Evolutionary conservation across 2,113 vertebrate species (phyloP), one percentile per base, ranked within the genome.

Genomic region (Ctenodactylus gundi): DNA sequence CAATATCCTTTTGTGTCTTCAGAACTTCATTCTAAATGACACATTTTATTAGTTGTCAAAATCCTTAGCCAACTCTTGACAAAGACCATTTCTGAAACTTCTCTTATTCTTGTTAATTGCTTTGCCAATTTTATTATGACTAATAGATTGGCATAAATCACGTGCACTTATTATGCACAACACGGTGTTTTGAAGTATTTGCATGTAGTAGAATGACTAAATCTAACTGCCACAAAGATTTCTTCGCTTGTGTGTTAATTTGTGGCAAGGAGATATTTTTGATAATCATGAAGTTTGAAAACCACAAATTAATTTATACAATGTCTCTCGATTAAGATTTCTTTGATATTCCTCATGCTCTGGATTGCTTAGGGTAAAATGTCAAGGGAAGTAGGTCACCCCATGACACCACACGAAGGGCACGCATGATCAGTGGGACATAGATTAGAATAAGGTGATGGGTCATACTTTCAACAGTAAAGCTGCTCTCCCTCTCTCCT

Each of bases 401-500:
- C 34, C 60, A 53, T 11, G 6, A 27, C 6, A 21, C 29, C 34
- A 2, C 1, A n/a, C 1, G 1, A 55, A 64, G 6, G 27, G 23
- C 1, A 17, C 12, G 6, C 12, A 9, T 3, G 11, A 1, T 34
- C 36, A 12, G 7, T 6, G 34, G n/a, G n/a, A n/a, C n/a, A n/a
- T n/a, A n/a, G n/a, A n/a, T n/a, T n/a, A 31, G 39, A 31, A 12
- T 15, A 8, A 41, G 17, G 46, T 68, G 4, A 29, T 21, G 18
- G 9, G 13, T 3, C 23, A 14, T 11, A 1, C 41, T 70, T 46
- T 34, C 2, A 57, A 20, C 23, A 29, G 34, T 31, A 46, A 65
- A 46, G 12, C 7, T 36, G 7, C 34, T 27, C 25, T 55, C 15
- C 13, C 25, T 11, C n/a, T n/a, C 46, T 15, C 2, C 23, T 20